Conservation (phyloP, 2,113 vertebrate genomes). For the Oryzias curvinotus region DNA sequence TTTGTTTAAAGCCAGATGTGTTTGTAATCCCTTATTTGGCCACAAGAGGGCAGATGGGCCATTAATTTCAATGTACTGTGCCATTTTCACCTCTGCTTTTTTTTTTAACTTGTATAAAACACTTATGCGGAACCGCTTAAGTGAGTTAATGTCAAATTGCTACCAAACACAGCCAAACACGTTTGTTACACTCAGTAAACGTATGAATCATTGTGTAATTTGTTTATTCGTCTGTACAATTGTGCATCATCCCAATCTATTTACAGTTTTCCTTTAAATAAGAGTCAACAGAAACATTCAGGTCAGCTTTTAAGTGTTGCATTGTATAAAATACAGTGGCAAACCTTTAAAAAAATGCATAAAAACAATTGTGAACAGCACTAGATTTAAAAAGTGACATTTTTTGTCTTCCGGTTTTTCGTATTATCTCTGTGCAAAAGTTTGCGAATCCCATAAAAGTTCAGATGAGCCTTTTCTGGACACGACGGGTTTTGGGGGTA, state of each 20-base stretch:
- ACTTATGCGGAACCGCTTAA: too few relatives aligned
- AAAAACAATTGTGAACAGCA: slow-evolving; percentile 81
- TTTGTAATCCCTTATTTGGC: too few relatives aligned
- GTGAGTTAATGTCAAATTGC: too few relatives aligned
- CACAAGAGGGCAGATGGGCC: too few relatives aligned
- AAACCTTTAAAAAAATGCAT: slow-evolving; percentile 80
- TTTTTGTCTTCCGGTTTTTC: slow-evolving; percentile 52
- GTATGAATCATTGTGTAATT: slow-evolving; percentile 46
- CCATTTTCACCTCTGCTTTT: not conserved
- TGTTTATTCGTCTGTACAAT: slow-evolving; percentile 70
- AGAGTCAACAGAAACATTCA: slow-evolving; percentile 84
- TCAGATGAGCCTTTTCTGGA: slow-evolving; percentile 35
- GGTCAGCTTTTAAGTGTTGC: slow-evolving; percentile 83
- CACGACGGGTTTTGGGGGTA: slow-evolving; percentile 13
- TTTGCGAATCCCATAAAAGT: slow-evolving; percentile 70
- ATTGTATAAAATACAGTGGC: slow-evolving; percentile 87
- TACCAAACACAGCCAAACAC: slow-evolving; percentile 32
- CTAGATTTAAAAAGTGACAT: slow-evolving; percentile 78
- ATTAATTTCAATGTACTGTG: not conserved
- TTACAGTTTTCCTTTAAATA: slow-evolving; percentile 72
- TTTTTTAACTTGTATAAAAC: too few relatives aligned
- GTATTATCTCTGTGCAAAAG: slow-evolving; percentile 77
- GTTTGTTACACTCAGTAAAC: slow-evolving; percentile 12
- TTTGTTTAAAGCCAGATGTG: too few relatives aligned
- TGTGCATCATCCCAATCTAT: slow-evolving; percentile 52